Evolutionary conservation across 1,140 invertebrate species (phyloP).

Genomic region (Telenomus remus): DNA sequence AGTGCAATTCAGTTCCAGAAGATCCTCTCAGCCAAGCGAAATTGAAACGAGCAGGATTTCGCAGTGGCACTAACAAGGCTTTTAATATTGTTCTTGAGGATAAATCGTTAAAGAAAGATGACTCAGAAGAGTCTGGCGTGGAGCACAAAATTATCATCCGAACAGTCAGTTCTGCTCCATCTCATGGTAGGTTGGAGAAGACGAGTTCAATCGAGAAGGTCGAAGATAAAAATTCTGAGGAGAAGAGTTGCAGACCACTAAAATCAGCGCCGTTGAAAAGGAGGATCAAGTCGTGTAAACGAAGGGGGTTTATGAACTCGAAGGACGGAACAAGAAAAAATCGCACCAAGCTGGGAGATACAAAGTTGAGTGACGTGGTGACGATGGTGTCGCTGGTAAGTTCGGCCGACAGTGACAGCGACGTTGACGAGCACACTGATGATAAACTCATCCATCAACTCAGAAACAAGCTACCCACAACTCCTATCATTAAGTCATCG

Average conservation of each 20-base stretch:
- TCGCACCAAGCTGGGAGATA: constrained; percentile 35
- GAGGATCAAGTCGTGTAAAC: constrained; percentile 64
- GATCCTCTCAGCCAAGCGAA: constrained; percentile 53
- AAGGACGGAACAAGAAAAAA: constrained; percentile 52
- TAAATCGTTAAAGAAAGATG: constrained; percentile 15
- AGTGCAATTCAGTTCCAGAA: constrained; percentile 4
- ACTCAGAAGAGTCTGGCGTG: not conserved
- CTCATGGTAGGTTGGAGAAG: constrained; percentile 35
- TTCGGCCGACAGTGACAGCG: constrained; percentile 76
- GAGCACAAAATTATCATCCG: constrained; percentile 45
- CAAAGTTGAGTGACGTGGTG: constrained; percentile 69
- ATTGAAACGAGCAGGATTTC: constrained; percentile 66
- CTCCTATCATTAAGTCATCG: constrained; percentile 69
- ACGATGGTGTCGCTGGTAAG: constrained; percentile 78
- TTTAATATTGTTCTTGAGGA: constrained; percentile 39
- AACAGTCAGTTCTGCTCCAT: constrained; percentile 65
- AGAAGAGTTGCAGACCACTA: constrained; percentile 53
- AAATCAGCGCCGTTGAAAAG: constrained; percentile 68
- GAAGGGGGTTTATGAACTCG: constrained; percentile 46
- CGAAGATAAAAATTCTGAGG: constrained; percentile 35
- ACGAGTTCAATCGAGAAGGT: constrained; percentile 16
- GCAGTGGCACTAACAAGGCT: constrained; percentile 64
- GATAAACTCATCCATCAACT: constrained; percentile 70
- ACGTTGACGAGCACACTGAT: constrained; percentile 68
- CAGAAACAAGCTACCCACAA: constrained; percentile 69